These are phyloP conservation scores for Podilymbus podiceps DNA, from an alignment of 2,113 vertebrate genomes.

Conservation along the genomic window DNA sequence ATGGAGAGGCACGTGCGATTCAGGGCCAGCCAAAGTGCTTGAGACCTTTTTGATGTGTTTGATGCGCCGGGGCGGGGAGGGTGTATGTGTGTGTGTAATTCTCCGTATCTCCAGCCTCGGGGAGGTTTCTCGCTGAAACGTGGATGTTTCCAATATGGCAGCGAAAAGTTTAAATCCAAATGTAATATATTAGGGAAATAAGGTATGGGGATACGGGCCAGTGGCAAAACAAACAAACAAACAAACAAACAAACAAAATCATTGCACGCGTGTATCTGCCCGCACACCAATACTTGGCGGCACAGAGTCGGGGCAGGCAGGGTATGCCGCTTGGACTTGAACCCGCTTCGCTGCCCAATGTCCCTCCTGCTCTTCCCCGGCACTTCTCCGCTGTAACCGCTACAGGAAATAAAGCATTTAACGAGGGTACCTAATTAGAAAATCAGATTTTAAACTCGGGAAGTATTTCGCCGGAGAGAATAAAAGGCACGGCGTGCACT, in stretches of 20 bases:
- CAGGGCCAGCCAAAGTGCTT: background rate
- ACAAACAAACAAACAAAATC: too few species aligned
- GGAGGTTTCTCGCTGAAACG: background rate
- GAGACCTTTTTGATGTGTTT: background rate
- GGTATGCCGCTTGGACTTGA: background rate
- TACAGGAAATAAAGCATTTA: background rate
- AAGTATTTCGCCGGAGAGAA: background rate
- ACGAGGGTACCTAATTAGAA: background rate
- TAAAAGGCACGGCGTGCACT: background rate
- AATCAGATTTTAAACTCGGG: background rate
- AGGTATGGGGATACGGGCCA: background rate
- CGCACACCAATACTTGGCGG: background rate
- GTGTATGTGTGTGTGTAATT: too few species aligned
- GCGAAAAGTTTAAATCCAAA: background rate
- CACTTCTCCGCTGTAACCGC: background rate
- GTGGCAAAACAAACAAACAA: too few species aligned
- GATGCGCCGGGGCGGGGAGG: background rate
- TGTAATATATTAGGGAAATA: background rate
- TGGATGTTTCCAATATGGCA: background rate
- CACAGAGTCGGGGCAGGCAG: background rate
- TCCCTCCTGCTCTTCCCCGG: too few species aligned
- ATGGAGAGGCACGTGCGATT: background rate
- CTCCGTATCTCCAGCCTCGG: background rate
- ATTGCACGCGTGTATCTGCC: too few species aligned
- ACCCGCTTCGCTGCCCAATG: background rate